Base-by-base conservation (phyloP, 2,797 vertebrate genomes). In the Chloroceryle amazona region DNA sequence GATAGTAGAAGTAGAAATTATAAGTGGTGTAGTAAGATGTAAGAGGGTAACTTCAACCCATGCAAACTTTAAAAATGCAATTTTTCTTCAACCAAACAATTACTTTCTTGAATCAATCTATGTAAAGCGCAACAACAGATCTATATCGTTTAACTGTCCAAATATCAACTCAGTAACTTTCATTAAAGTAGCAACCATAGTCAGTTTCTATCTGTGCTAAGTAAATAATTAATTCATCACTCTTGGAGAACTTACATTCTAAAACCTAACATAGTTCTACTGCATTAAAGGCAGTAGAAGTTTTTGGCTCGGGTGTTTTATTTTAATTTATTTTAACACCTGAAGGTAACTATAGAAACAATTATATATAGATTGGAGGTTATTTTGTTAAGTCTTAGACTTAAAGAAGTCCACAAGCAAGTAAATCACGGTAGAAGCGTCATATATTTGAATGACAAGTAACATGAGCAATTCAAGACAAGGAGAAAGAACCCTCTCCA, bases 331-430 rank as follows among this genome's bases (percentile, higher is more conserved):
- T 29, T 65, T 49, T 58, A 78, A 96, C 67, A 74, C 4, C 3
- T 63, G 23, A 88, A 80, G 21, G 44, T 80, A 81, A 90, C 84
- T 17, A 88, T 31, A 58, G 10, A 75, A 82, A 74, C 22, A 78
- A 7, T 84, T 82, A 26, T 6, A 60, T 13, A 31, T 5, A 61
- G 14, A 35, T 31, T 89, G 47, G 19, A 83, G 28, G 37, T 70
- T 25, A 67, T 41, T 67, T 81, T 61, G 35, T 35, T 54, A 7
- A 81, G 47, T 65, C 18, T 75, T 65, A 39, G 46, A 57, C 3
- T 58, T 75, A 26, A 10, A 55, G 1, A 86, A 81, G 28, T 73
- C 9, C 33, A 74, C n/a, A 71, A 75, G 14, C 18, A 70, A 20
- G 12, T 72, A 78, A 74, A 51, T 39, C 42, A 31, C 19, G 63